These are phyloP conservation scores for Chrysaora quinquecirrha DNA, from an alignment of 30 jellyfish, hydroid and myxozoan species.

Conservation along the genomic window DNA sequence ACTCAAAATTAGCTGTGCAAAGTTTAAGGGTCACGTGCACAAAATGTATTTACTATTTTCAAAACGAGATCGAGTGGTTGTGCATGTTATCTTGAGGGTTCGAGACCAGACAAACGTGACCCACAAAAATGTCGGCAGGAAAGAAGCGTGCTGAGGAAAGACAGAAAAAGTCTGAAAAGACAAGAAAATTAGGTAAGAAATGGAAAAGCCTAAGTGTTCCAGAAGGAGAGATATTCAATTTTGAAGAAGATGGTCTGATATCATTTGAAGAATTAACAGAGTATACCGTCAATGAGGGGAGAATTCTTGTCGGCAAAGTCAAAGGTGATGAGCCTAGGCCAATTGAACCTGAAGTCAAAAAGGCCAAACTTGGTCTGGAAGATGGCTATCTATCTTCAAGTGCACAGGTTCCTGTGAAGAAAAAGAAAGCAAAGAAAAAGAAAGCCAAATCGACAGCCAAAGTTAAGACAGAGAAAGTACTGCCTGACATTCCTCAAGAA, in stretches of 20 bases:
- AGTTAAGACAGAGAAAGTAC: neutral
- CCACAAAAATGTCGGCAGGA: no score
- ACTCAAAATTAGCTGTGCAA: no score
- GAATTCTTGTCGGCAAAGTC: neutral
- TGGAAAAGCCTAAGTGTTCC: constrained; percentile 54
- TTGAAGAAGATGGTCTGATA: constrained; percentile 64
- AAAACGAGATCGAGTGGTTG: no score
- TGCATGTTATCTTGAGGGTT: no score
- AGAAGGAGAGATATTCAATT: constrained; percentile 23
- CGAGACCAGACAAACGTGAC: no score
- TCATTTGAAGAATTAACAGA: constrained; percentile 85
- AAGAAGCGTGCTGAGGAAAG: no score
- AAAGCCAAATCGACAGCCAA: neutral
- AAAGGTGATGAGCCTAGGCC: constrained; percentile 6
- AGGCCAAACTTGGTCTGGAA: neutral
- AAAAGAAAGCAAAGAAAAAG: constrained; percentile 12
- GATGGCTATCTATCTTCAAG: neutral
- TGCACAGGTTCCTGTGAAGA: neutral
- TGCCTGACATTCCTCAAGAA: neutral
- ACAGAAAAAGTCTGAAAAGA: neutral
- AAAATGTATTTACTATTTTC: no score
- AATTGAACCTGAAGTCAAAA: neutral
- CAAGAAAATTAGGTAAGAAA: constrained; percentile 4
- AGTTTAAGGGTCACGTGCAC: no score
- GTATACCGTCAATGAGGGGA: constrained; percentile 54